Conservation (phyloP, 2,888 invertebrate species). For the Bugulina stolonifera region DNA sequence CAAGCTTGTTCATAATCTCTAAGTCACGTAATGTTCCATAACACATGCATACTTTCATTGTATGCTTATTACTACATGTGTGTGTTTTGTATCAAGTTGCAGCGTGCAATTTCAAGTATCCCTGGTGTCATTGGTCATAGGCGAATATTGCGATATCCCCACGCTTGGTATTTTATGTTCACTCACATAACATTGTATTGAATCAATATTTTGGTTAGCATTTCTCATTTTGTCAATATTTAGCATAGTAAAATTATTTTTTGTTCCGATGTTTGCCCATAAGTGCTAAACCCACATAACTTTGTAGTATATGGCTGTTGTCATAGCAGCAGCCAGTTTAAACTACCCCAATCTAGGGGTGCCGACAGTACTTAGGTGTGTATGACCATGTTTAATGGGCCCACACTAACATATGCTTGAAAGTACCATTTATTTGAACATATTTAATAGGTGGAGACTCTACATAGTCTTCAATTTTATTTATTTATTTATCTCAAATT, state of each 20-base stretch:
- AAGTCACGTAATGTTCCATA: not conserved
- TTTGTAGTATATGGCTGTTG: not conserved
- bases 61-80: not conserved
- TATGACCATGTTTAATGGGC: too few species aligned
- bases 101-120: not conserved
- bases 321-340: not conserved
- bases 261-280: not conserved
- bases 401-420: too few species aligned
- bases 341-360: too few species aligned
- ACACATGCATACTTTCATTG: not conserved
- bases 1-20: not conserved
- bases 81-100: not conserved
- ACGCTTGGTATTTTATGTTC: too few species aligned
- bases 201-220: not conserved
- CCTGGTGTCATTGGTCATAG: not conserved
- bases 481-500: too few species aligned
- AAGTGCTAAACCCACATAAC: not conserved
- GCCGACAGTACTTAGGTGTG: too few species aligned
- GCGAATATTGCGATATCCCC: too few species aligned
- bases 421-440: too few species aligned
- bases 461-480: too few species aligned
- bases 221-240: not conserved
- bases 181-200: not conserved
- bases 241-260: not conserved
- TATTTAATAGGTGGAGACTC: too few species aligned